Base-by-base conservation (phyloP, 2,797 vertebrate genomes). In the Micropoecilia bifurca region DNA sequence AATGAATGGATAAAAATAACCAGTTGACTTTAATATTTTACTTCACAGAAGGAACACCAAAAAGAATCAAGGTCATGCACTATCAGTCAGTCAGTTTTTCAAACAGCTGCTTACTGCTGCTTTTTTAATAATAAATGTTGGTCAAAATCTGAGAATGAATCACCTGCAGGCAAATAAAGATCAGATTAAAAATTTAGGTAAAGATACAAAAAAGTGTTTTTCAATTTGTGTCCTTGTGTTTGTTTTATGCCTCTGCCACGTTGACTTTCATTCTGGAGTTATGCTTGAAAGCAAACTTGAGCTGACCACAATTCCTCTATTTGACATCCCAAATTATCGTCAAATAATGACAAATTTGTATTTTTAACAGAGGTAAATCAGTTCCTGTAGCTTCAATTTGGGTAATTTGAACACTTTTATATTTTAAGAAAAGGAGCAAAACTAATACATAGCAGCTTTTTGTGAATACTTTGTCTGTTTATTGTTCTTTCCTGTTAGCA, bases 341-440 rank as follows among this genome's bases (percentile, higher is more conserved):
- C 76, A 78, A 78, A 83, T 25, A 61, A 22, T 33, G 7, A 79
- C 55, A 47, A 79, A 76, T 75, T 18, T 43, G 39, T 69, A 13
- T 45, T 69, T 43, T 9, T 43, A 25, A 22, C 1, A 4, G 5
- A 16, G 6, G 22, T 13, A 39, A 0, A 36, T 53, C 3, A 39
- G 30, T 12, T 28, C n/a, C 25, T 66, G 16, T n/a, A 71, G 77
- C 61, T 8, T 79, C 22, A 57, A 9, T 13, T 9, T 22, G 41
- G 30, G 1, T 4, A 1, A 50, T 73, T 71, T 13, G 33, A 73
- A 50, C 5, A 73, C 13, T 33, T 72, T 30, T 25, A 36, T 50
- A 50, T 48, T 33, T 43, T 69, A 69, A 43, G 16, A 22, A 39
- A 39, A 39, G 63, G 36, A 22, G 63, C 20, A 68, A 41, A 68